Base-by-base conservation (phyloP, 2,888 invertebrate genomes). In the Rhagonycha lutea region DNA sequence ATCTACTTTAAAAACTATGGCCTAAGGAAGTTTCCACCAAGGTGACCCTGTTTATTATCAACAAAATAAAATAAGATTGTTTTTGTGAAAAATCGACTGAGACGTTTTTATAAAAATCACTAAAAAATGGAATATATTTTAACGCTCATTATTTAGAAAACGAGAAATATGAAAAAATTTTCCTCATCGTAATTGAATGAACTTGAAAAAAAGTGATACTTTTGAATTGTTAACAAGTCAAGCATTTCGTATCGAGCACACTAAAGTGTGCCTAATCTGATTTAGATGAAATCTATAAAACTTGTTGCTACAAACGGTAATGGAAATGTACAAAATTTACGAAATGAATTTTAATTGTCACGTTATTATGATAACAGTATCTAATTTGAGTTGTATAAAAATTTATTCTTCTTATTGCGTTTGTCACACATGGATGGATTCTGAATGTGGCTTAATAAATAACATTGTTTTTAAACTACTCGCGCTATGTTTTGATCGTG, bases 1-100 rank as follows among this genome's bases (percentile, higher is more conserved):
- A 75, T 78, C 73, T 70, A 70, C 68, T 72, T 72, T 29, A 61
- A 12, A 32, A 61, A 72, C 68, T 14, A 70, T 32, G 32, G 32
- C 32, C 32, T 12, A 32, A 32, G 32, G n/a, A 32, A 32, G 32
- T 32, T n/a, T 12, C 12, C 32, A 32, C 32, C 12, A 32, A 32
- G 32, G 32, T n/a, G 32, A 32, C 32, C 32, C 32, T 32, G 12
- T 32, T 32, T 32, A 32, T 32, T 32, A 32, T 32, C 12, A 32
- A 32, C 32, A 32, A 32, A 12, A 32, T 12, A 32, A 32, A 47
- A 47, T 47, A 47, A 47, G 7, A 47, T n/a, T 47, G 47, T n/a
- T 47, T 47, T 47, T 47, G n/a, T 47, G 47, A 47, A 47, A 32
- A n/a, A 47, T 47, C n/a, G n/a, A n/a, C 47, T 12, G 32, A n/a